A percentile compares a stretch with the other conserved stretches of the same genome.
Evolutionary conservation across 2,113 vertebrate species (phyloP).

Genomic region (Neogobius melanostomus): DNA sequence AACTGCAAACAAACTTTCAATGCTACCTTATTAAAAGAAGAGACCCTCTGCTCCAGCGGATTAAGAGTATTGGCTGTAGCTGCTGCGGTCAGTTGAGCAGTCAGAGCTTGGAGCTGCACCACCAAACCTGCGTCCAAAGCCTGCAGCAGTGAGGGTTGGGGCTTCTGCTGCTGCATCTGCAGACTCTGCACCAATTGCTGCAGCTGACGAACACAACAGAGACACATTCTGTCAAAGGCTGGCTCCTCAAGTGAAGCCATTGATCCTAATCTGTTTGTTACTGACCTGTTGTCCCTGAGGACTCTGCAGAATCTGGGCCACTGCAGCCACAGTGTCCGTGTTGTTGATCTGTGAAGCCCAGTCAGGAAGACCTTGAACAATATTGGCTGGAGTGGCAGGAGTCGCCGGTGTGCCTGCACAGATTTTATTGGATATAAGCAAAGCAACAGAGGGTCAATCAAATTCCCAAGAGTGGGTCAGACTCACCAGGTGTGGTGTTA

Average conservation of each 20-base stretch:
- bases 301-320: constrained; percentile 97
- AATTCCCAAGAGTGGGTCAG: not conserved
- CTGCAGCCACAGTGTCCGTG: constrained; percentile 94
- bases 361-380: constrained; percentile 91
- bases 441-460: not conserved
- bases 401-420: constrained; percentile 91
- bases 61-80: constrained; percentile 93
- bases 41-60: constrained; percentile 92
- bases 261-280: not conserved
- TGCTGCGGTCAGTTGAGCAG: constrained; percentile 95
- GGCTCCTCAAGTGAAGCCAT: not conserved
- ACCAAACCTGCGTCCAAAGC: constrained; percentile 95
- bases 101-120: constrained; percentile 94
- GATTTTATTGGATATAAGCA: not conserved
- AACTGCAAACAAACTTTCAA: not conserved
- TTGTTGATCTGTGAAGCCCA: constrained; percentile 98
- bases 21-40: constrained; percentile 95
- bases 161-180: constrained; percentile 98
- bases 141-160: constrained; percentile 94
- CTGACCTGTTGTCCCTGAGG: constrained; percentile 97
- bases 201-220: constrained; percentile 73
- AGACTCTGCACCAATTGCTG: constrained; percentile 96
- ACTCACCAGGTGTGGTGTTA: constrained; percentile 93
- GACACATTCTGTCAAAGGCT: not conserved
- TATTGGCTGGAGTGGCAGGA: constrained; percentile 93